These are phyloP conservation scores for Andricus curvator DNA, from an alignment of 2,888 invertebrate species.

Conservation along the genomic window DNA sequence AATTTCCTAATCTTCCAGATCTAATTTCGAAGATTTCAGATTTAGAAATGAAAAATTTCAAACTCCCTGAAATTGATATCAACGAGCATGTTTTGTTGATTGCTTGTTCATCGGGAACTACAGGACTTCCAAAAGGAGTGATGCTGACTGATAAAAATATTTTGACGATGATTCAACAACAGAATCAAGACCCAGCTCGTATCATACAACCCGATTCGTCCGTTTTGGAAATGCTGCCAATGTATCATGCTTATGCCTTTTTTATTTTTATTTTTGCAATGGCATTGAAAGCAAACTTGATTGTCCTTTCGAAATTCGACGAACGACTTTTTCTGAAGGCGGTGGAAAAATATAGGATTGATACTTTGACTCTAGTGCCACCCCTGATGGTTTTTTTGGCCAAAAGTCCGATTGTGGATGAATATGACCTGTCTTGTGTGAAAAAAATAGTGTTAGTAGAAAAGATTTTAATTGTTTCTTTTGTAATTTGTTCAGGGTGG, in stretches of 20 bases:
- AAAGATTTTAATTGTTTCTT: constrained; percentile 80
- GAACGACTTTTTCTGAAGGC: constrained; percentile 85
- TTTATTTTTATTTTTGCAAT: constrained; percentile 83
- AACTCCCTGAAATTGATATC: constrained; percentile 80
- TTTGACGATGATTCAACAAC: neutral
- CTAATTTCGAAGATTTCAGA: constrained; percentile 50
- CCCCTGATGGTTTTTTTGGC: constrained; percentile 91
- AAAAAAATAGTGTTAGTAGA: constrained; percentile 80
- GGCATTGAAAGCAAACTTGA: constrained; percentile 80
- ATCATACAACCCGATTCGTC: constrained; percentile 83
- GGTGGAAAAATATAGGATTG: constrained; percentile 84
- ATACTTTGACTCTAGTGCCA: constrained; percentile 85
- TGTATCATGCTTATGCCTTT: constrained; percentile 92
- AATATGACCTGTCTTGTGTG: constrained; percentile 88
- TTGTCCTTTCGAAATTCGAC: constrained; percentile 85
- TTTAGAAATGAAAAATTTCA: constrained; percentile 67
- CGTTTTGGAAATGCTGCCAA: constrained; percentile 83
- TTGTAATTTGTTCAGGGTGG: constrained; percentile 49
- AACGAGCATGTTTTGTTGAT: constrained; percentile 76
- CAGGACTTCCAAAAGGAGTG: constrained; percentile 81
- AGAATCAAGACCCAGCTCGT: constrained; percentile 77
- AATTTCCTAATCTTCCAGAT: constrained; percentile 69
- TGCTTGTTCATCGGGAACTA: constrained; percentile 84
- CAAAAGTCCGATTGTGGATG: constrained; percentile 87
- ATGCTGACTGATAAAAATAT: constrained; percentile 80